Percentiles rank a stretch among this genome's conserved stretches.
phyloP scores from a whole-genome alignment of 2,888 invertebrate genomes.

The Tinea semifulvella region DNA sequence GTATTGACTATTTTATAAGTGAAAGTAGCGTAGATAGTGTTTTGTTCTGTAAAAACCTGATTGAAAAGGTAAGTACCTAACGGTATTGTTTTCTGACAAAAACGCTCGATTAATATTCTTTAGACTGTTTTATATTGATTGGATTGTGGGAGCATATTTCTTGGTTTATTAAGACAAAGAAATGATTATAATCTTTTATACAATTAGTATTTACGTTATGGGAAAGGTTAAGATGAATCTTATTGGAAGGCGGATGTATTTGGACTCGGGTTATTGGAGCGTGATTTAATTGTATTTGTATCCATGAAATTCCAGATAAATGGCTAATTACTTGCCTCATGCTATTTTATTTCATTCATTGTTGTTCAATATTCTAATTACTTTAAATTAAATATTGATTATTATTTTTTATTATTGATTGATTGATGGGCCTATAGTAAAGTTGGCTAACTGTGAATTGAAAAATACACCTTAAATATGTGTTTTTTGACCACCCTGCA shows the following conservation, averaged over 20 bases:
- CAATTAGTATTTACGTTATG: not conserved
- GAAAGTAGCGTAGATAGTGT: not conserved
- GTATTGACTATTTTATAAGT: constrained; percentile 22
- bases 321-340: too few species aligned
- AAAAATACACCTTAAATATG: too few species aligned
- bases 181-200: not conserved
- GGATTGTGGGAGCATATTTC: not conserved
- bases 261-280: not conserved
- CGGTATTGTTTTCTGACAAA: constrained; percentile 10
- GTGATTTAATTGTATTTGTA: not conserved
- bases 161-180: not conserved
- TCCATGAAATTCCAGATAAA: too few species aligned
- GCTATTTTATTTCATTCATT: too few species aligned
- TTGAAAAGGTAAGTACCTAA: constrained; percentile 2
- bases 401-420: too few species aligned
- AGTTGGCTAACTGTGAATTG: too few species aligned
- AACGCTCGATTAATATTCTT: not conserved
- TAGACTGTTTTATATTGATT: not conserved
- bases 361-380: too few species aligned
- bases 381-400: too few species aligned
- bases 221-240: not conserved
- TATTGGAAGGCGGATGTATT: constrained; percentile 2
- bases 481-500: too few species aligned
- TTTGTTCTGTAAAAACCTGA: constrained; percentile 3
- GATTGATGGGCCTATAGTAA: too few species aligned